Base-by-base conservation (phyloP, 92 coral and sea anemone genomes). In the Galaxea fascicularis region DNA sequence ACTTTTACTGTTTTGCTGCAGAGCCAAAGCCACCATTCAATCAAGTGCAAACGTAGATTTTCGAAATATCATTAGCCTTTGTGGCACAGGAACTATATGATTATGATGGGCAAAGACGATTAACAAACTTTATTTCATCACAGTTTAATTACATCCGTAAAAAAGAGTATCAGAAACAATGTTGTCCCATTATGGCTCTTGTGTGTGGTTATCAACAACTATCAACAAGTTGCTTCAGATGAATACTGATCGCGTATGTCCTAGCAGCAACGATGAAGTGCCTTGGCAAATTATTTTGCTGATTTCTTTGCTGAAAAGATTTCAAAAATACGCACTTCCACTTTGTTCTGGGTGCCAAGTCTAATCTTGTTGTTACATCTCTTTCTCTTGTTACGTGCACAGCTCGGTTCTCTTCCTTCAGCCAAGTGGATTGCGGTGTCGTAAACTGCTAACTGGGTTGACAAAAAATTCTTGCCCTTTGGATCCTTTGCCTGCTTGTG, bases 291-390 rank as follows among this genome's bases (percentile, higher is more conserved):
- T 67, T 26, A 13, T 67, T 72, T 44, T 72, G 58, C 59, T 72
- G 77, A 72, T 72, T 72, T 72, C 77, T 72, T 72, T 44, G 77
- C 24, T 72, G 58, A 72, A 58, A 72, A 67, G 73, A 67, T 67
- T 28, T 67, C 45, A 67, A 67, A 67, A 25, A 67, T 27, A 67
- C 20, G 73, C 73, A 67, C 73, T 67, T 72, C 35, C 24, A 46
- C n/a, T n/a, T n/a, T n/a, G n/a, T 72, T 72, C 77, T 72, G 59
- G 77, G 57, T 72, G 77, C 77, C 77, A 72, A 65, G 59, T 72
- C 58, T 72, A 72, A 72, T 49, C 56, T 49, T 72, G 77, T 57
- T 72, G 77, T 49, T 72, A 41, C 20, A 44, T 45, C 30, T 72
- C 59, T 39, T 72, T 72, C 77, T 72, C 56, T 24, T 72, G 77